phyloP scores from a whole-genome alignment of 2,113 vertebrate genomes.

The Festucalex cinctus region DNA sequence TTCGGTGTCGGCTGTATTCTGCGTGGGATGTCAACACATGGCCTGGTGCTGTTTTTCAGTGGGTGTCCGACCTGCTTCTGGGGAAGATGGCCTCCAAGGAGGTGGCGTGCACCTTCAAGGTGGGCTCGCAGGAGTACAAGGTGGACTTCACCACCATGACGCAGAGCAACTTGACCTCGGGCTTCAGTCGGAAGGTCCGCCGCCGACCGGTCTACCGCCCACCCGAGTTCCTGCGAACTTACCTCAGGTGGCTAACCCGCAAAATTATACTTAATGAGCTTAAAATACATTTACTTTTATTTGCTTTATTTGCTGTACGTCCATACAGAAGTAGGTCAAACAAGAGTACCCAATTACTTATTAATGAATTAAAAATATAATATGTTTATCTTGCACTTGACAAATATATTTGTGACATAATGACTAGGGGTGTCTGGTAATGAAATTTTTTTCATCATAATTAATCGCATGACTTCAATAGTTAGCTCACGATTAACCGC shows the following conservation, averaged over 20 bases:
- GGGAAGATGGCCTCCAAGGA: conserved; percentile 20
- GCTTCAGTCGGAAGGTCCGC: conserved; percentile 28
- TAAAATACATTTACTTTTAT: too few species aligned
- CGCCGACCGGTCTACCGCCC: conserved; percentile 48
- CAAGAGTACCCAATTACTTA: too few species aligned
- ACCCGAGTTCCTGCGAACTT: conserved; percentile 8
- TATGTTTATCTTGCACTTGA: too few species aligned
- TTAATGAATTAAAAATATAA: too few species aligned
- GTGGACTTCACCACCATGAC: conserved; percentile 53
- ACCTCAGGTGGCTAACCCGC: conserved; percentile 37
- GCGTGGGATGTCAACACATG: background rate
- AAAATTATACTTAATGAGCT: background rate
- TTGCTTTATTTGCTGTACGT: too few species aligned
- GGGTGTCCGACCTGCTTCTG: conserved; percentile 17
- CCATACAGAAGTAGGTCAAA: too few species aligned
- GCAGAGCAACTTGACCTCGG: conserved; percentile 42
- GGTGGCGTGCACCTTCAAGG: conserved; percentile 14
- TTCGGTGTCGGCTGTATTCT: too few species aligned
- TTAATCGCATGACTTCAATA: too few species aligned
- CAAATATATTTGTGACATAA: too few species aligned
- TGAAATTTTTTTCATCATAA: too few species aligned
- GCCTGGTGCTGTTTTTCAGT: conserved; percentile 12
- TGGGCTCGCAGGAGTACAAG: conserved; percentile 17
- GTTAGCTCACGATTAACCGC: too few species aligned
- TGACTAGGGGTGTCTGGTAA: too few species aligned